Base-by-base conservation (phyloP, 2,888 invertebrate genomes). In the Dermolepida albohirtum region DNA sequence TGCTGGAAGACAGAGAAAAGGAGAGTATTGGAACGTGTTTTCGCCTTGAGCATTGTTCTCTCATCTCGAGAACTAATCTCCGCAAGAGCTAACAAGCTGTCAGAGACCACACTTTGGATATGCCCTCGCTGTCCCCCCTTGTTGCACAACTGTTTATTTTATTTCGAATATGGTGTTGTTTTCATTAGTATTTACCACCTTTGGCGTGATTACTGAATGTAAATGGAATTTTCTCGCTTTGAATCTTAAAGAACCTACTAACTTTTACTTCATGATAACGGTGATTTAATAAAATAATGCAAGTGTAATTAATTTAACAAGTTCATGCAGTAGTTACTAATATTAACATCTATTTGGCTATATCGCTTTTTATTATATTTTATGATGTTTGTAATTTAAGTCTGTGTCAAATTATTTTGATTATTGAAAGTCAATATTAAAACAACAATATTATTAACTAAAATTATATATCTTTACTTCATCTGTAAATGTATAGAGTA, bases 71-170 rank as follows among this genome's bases (percentile, higher is more conserved):
- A 74, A 71, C 72, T 72, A 74, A 74, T 74, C 74, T 72, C 74
- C 71, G 72, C 71, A 71, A 65, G 70, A 72, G 71, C 74, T 74
- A 74, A 74, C 74, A 74, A 74, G 74, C 74, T 74, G 74, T 74
- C 74, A 74, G 72, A 70, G 72, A 70, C 71, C 70, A 72, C 74
- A 72, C 73, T 72, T 71, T 69, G 65, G 65, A 57, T 65, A 54
- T 63, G 69, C 69, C 65, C 62, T 67, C 34, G 44, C 47, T 47
- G 59, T 27, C 47, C 59, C 47, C 34, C 59, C 27, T 27, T 27
- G 27, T 43, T 63, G 43, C 64, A 64, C 64, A 55, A 55, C 57
- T 66, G 66, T 69, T 69, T 69, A 57, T 69, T 69, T 65, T 51
- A 51, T 69, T 69, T 62, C 66, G 66, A 47, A 59, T 59, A 29